phyloP scores from a whole-genome alignment of 2,797 vertebrate species.

The Discoglossus pictus region DNA sequence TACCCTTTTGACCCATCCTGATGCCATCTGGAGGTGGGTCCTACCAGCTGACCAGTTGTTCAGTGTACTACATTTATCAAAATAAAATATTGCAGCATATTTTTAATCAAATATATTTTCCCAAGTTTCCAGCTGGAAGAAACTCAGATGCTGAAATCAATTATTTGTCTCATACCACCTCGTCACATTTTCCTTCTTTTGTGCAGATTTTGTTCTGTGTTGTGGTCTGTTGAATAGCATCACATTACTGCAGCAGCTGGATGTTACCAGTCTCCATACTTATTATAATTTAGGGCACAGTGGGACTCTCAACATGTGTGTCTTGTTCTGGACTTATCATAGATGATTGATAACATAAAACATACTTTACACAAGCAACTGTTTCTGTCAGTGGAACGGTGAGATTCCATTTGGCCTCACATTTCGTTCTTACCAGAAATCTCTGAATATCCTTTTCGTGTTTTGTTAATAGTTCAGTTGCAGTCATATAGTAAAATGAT shows the following conservation, averaged over 20 bases:
- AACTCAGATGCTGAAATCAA: too few relatives aligned
- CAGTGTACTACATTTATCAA: too few relatives aligned
- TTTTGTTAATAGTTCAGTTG: constrained; percentile 18
- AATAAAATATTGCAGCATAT: too few relatives aligned
- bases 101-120: too few relatives aligned
- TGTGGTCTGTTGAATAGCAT: constrained; percentile 10
- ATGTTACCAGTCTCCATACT: constrained; percentile 29
- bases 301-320: constrained; percentile 27
- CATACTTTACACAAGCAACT: constrained; percentile 23
- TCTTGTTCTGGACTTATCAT: constrained; percentile 31
- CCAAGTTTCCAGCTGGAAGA: too few relatives aligned
- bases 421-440: constrained; percentile 25
- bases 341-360: constrained; percentile 37
- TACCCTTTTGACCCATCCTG: too few relatives aligned
- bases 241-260: constrained; percentile 27
- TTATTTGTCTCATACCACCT: too few relatives aligned
- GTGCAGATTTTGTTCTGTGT: constrained; percentile 16
- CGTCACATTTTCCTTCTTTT: constrained; percentile 21
- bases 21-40: too few relatives aligned
- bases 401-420: constrained; percentile 30
- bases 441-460: constrained; percentile 28
- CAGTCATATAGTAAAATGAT: neutral
- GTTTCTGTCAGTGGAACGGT: constrained; percentile 18
- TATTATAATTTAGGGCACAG: constrained; percentile 39
- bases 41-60: too few relatives aligned